Evolutionary conservation across 1,140 invertebrate species (phyloP).

Genomic region (Pogonomyrmex barbatus): DNA sequence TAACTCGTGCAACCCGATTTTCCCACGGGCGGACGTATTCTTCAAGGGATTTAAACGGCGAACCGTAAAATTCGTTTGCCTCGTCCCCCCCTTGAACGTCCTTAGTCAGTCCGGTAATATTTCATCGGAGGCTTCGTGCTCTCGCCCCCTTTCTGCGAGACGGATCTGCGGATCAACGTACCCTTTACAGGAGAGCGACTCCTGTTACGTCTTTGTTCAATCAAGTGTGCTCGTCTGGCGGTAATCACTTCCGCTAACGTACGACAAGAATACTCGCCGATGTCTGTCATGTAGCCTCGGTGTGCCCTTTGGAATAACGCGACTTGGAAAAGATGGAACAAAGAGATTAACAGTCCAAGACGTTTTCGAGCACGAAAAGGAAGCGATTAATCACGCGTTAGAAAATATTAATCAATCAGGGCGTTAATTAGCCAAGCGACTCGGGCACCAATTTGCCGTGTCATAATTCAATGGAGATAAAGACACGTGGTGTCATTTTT

Average conservation of each 20-base stretch:
- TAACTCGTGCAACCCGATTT: constrained; percentile 28
- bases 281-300: not conserved
- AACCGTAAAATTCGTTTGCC: constrained; percentile 57
- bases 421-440: constrained; percentile 23
- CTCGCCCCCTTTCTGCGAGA: constrained; percentile 14
- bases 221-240: not conserved
- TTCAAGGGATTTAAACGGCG: constrained; percentile 59
- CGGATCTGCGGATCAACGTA: constrained; percentile 45
- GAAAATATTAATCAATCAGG: constrained; percentile 53
- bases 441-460: constrained; percentile 4
- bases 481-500: not conserved
- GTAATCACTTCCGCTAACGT: constrained; percentile 11
- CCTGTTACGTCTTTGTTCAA: constrained; percentile 35
- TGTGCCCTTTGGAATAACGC: not conserved
- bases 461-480: constrained; percentile 13
- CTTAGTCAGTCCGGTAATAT: constrained; percentile 56
- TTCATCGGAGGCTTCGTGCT: constrained; percentile 16
- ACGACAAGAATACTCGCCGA: not conserved
- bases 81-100: constrained; percentile 39
- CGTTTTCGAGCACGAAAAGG: not conserved
- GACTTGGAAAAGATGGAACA: not conserved
- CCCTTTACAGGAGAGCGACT: not conserved
- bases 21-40: constrained; percentile 51
- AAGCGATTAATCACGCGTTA: constrained; percentile 49
- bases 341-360: not conserved